phyloP scores from a whole-genome alignment of 2,113 vertebrate genomes.

The Anarhynchus alexandrinus region DNA sequence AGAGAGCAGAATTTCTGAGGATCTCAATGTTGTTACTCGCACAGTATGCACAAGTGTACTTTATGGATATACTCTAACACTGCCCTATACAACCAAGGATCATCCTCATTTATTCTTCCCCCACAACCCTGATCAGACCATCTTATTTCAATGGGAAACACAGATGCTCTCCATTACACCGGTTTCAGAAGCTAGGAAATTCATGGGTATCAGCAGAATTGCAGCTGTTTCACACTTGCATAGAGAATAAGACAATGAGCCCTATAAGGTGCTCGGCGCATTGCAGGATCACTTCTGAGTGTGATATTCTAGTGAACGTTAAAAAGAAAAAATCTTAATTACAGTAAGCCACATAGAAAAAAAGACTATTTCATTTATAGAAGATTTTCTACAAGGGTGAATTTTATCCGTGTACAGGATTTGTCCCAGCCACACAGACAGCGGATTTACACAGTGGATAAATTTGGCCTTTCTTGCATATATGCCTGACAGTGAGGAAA shows the following conservation, averaged over 20 bases:
- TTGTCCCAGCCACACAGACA: background rate
- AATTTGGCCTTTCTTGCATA: background rate
- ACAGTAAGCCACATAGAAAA: background rate
- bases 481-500: slow-evolving; percentile 36
- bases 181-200: background rate
- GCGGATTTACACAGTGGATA: background rate
- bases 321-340: background rate
- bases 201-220: background rate
- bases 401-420: background rate
- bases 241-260: background rate
- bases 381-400: background rate
- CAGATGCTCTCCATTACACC: background rate
- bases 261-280: background rate
- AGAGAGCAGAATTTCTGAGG: background rate
- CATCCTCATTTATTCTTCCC: background rate
- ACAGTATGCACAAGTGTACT: rapidly evolving
- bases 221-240: rapidly evolving
- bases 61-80: background rate
- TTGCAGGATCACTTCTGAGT: background rate
- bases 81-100: background rate
- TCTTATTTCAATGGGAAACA: background rate
- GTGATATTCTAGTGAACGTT: background rate
- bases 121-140: background rate
- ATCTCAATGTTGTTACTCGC: background rate
- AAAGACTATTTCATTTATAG: background rate